These are phyloP conservation scores for Pheosia gnoma DNA, from an alignment of 2,888 invertebrate genomes.

Conservation along the genomic window DNA sequence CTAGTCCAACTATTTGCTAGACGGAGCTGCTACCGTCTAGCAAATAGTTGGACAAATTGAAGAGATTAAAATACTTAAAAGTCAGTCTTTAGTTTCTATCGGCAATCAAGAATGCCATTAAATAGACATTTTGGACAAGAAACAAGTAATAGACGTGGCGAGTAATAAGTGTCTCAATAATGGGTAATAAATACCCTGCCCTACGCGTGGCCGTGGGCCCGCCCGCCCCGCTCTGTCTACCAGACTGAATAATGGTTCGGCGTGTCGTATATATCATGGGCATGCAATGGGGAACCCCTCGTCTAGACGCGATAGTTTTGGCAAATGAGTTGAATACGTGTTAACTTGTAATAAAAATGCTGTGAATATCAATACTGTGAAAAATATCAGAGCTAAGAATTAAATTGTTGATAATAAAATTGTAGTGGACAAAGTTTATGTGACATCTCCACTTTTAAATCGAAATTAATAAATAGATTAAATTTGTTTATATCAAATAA, in stretches of 20 bases:
- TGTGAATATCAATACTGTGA: not conserved
- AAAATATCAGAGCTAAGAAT: too few relatives aligned
- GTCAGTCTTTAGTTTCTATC: constrained; percentile 6
- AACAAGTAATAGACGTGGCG: not conserved
- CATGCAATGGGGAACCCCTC: constrained; percentile 22
- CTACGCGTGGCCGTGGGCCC: constrained; percentile 20
- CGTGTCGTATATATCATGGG: constrained; percentile 5
- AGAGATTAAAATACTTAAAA: constrained; percentile 17
- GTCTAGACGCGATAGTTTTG: constrained; percentile 16
- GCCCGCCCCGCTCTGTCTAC: constrained; percentile 7
- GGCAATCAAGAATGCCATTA: constrained; percentile 9
- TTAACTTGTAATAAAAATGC: constrained; percentile 4
- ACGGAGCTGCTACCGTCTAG: too few relatives aligned
- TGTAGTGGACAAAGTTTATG: too few relatives aligned
- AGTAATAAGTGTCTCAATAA: constrained; percentile 10
- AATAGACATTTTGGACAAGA: not conserved
- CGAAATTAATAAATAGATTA: too few relatives aligned
- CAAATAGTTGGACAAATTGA: constrained; percentile 15
- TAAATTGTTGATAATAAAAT: too few relatives aligned
- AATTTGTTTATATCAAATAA: too few relatives aligned
- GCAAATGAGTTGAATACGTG: constrained; percentile 12
- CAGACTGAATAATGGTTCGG: constrained; percentile 17
- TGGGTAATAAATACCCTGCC: constrained; percentile 17
- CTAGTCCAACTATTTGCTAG: not conserved
- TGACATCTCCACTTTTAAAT: too few relatives aligned